Evolutionary conservation across 2,113 vertebrate genomes (phyloP).

Genomic region (Passer domesticus): DNA sequence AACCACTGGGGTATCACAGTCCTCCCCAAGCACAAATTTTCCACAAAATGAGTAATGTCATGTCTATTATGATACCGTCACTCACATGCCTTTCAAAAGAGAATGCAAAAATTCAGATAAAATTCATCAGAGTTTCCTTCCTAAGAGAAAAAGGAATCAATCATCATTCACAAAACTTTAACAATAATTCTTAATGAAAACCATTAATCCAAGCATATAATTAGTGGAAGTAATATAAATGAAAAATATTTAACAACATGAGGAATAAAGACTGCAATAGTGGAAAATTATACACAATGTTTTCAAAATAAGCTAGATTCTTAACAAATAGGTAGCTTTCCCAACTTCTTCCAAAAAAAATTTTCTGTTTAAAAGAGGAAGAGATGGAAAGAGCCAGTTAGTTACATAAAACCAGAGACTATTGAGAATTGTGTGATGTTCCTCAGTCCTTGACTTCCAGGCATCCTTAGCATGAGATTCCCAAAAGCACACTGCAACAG

Average conservation of each 20-base stretch:
- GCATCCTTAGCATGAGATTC: background rate
- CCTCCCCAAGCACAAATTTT: background rate
- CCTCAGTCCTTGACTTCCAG: background rate
- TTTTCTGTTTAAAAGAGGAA: background rate
- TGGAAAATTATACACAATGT: background rate
- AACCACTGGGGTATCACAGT: background rate
- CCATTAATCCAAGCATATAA: background rate
- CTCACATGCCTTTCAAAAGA: background rate
- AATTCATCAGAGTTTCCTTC: background rate
- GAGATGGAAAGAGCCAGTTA: background rate
- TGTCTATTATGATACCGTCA: background rate
- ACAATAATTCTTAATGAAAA: background rate
- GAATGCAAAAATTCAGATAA: background rate
- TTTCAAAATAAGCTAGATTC: background rate
- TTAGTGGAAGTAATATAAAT: background rate
- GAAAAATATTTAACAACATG: background rate
- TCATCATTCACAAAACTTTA: background rate
- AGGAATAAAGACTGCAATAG: background rate
- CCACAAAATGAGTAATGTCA: background rate
- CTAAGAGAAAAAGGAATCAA: background rate
- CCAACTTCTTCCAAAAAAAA: rapidly evolving
- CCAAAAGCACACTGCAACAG: background rate
- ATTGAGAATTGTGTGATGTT: background rate
- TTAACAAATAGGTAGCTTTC: background rate
- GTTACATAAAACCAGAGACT: background rate